These are phyloP conservation scores for Drosophila rellima DNA, from an alignment of 2,888 invertebrate species.

Conservation along the genomic window DNA sequence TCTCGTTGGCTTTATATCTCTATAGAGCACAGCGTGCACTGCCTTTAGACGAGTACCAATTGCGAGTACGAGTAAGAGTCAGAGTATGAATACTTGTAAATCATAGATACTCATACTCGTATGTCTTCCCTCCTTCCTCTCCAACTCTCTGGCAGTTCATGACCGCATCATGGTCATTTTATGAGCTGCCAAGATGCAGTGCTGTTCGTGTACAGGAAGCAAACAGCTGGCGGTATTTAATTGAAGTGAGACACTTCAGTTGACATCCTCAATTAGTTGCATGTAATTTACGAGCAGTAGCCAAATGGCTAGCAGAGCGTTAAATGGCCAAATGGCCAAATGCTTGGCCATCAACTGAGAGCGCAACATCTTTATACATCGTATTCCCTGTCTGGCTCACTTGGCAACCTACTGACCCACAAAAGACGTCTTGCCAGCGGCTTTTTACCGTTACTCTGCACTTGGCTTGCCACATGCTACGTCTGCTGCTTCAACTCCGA, in stretches of 20 bases:
- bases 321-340: constrained; percentile 36
- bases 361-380: constrained; percentile 39
- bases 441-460: constrained; percentile 71
- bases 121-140: constrained; percentile 1
- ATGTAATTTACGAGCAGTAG: constrained; percentile 61
- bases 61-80: constrained; percentile 23
- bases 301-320: constrained; percentile 22
- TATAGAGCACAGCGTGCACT: constrained; percentile 56
- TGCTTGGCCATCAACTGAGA: constrained; percentile 16
- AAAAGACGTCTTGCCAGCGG: constrained; percentile 57
- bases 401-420: constrained; percentile 76
- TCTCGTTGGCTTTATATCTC: constrained; percentile 80
- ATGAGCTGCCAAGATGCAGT: constrained; percentile 29
- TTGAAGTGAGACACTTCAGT: constrained; percentile 61
- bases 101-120: constrained; percentile 26
- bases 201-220: constrained; percentile 35
- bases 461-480: constrained; percentile 53
- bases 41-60: constrained; percentile 29
- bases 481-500: constrained; percentile 18
- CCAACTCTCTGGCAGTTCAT: constrained; percentile 25
- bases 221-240: constrained; percentile 52
- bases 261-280: constrained; percentile 79
- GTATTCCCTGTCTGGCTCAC: constrained; percentile 11
- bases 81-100: constrained; percentile 33
- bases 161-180: constrained; percentile 53